phyloP scores from a whole-genome alignment of 1,140 invertebrate species.

The Parasteatoda tepidariorum region DNA sequence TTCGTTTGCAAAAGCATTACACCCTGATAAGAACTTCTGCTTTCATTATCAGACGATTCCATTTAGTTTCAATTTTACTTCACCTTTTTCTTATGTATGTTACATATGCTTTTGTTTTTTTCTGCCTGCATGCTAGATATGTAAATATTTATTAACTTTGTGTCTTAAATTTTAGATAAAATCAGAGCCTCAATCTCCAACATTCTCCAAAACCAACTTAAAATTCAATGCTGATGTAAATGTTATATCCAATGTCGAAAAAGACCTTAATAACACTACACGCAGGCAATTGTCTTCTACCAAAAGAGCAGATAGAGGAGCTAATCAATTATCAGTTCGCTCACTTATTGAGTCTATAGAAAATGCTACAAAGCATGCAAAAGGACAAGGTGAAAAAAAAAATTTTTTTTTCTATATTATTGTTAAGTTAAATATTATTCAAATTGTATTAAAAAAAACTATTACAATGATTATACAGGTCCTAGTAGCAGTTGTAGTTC shows the following conservation, averaged over 20 bases:
- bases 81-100: too few species aligned
- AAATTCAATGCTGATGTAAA: conserved; percentile 1
- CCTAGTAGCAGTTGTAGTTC: conserved; percentile 59
- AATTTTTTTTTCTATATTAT: background rate
- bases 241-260: conserved; percentile 44
- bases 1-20: too few species aligned
- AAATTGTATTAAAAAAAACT: too few species aligned
- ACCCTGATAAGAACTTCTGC: too few species aligned
- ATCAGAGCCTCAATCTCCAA: background rate
- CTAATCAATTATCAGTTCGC: conserved; percentile 81
- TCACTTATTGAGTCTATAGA: conserved; percentile 91
- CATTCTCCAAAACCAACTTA: conserved; percentile 17
- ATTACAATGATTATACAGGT: conserved; percentile 38
- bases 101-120: too few species aligned
- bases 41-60: too few species aligned
- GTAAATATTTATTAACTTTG: background rate
- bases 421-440: background rate
- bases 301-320: conserved; percentile 24
- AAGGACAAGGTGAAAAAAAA: conserved; percentile 69
- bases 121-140: too few species aligned
- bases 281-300: conserved; percentile 29
- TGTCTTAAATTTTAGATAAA: conserved; percentile 1
- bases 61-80: too few species aligned
- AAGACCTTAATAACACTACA: conserved; percentile 45
- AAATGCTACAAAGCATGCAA: conserved; percentile 85